phyloP scores from a whole-genome alignment of 2,113 vertebrate species.

The Raja brachyura region DNA sequence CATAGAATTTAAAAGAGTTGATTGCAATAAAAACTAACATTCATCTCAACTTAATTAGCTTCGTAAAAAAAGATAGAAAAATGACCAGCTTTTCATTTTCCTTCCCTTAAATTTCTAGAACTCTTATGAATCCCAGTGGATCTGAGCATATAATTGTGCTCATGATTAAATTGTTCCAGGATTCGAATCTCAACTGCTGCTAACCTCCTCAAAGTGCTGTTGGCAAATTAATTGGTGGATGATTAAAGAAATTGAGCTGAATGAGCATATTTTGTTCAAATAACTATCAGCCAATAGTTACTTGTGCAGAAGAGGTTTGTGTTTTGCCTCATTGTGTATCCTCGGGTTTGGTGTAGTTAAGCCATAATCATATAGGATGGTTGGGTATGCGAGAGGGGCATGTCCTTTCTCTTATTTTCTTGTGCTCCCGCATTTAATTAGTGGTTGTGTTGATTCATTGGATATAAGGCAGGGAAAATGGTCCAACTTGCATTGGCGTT shows the following conservation, averaged over 20 bases:
- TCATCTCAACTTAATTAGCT: neutral
- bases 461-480: neutral
- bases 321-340: neutral
- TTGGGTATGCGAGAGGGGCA: too few species aligned
- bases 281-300: neutral
- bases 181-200: neutral
- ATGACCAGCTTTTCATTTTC: neutral
- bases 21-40: neutral
- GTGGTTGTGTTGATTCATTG: neutral
- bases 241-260: neutral
- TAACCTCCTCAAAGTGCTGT: neutral
- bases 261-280: neutral
- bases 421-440: neutral
- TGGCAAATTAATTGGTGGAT: neutral
- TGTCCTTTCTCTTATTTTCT: too few species aligned
- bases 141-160: neutral
- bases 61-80: neutral
- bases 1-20: neutral
- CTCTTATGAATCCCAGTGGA: neutral
- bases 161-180: neutral
- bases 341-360: too few species aligned
- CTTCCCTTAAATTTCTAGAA: neutral
- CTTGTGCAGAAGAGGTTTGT: neutral
- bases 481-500: neutral
- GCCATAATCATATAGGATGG: too few species aligned